Evolutionary conservation across 1,140 invertebrate genomes (phyloP), one percentile per base, ranked within the genome.

Genomic region (Bombus vancouverensis): DNA sequence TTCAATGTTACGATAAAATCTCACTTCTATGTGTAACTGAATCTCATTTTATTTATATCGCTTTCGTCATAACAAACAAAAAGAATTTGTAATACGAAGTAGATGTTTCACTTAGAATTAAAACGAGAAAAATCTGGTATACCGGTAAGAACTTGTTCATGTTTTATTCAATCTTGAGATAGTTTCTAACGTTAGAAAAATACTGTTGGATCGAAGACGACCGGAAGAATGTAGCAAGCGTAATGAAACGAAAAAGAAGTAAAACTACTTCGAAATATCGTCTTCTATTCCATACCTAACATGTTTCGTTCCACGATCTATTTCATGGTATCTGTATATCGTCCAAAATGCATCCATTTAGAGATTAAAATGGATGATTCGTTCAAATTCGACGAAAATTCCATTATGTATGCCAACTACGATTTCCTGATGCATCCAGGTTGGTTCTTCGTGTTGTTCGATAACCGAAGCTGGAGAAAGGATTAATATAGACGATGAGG

Each of bases 401-500:
- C 57, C 68, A 53, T 81, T 66, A 74, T 32, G 62, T 68, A 76
- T 53, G 62, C 65, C 65, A 0, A 22, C 22, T 59, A 71, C 66
- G 68, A 72, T 80, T 65, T 18, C 57, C 42, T 12, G 53, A 47
- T 53, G 53, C 39, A 59, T n/a, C 39, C 10, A 10, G 5, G 32
- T 65, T 22, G 4, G 1, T 42, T 70, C 37, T 18, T 34, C 32
- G 4, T 39, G n/a, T 44, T 22, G 44, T 39, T 37, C 80, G 80
- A 22, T 5, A 75, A 47, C 57, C 15, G 42, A 1, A 25, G 66
- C 53, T 15, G 32, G 10, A 62, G 44, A 72, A 87, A 90, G 82
- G 80, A 74, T 89, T 89, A 77, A 90, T 78, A 76, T 44, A 74
- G 66, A 65, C 65, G 75, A 44, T n/a, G 68, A 62, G 62, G 39